Evolutionary conservation across 2,888 invertebrate genomes (phyloP).

Genomic region (Odiellus spinosus): DNA sequence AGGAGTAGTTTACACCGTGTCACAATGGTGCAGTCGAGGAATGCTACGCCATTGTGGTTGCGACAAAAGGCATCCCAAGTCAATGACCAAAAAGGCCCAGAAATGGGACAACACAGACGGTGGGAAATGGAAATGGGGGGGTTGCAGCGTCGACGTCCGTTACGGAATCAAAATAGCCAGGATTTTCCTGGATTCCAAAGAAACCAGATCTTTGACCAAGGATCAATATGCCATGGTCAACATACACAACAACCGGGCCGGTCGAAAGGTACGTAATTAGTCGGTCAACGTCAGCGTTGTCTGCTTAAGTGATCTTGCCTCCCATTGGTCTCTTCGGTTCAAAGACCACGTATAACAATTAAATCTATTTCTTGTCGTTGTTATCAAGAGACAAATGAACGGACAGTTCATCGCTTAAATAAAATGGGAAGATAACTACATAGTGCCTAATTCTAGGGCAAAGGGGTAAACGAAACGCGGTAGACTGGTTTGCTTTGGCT

Average conservation of each 20-base stretch:
- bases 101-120: slow-evolving; percentile 60
- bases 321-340: too few relatives aligned
- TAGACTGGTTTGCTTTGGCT: too few relatives aligned
- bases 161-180: slow-evolving; percentile 92
- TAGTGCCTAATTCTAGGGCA: too few relatives aligned
- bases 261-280: slow-evolving; percentile 54
- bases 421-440: too few relatives aligned
- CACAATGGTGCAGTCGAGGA: slow-evolving; percentile 80
- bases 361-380: too few relatives aligned
- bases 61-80: slow-evolving; percentile 34
- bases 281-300: too few relatives aligned
- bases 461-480: too few relatives aligned
- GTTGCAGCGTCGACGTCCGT: slow-evolving; percentile 91
- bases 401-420: too few relatives aligned
- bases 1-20: slow-evolving; percentile 66
- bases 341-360: too few relatives aligned
- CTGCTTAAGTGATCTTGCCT: too few relatives aligned
- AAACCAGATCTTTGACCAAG: slow-evolving; percentile 47
- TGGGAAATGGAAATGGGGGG: slow-evolving; percentile 93
- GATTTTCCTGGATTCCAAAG: slow-evolving; percentile 83
- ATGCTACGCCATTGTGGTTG: slow-evolving; percentile 78
- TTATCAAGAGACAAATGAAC: too few relatives aligned
- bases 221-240: slow-evolving; percentile 80
- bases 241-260: slow-evolving; percentile 94
- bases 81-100: background rate